Evolutionary conservation across 2,797 vertebrate species (phyloP).

Genomic region (Cheirogaleus major): DNA sequence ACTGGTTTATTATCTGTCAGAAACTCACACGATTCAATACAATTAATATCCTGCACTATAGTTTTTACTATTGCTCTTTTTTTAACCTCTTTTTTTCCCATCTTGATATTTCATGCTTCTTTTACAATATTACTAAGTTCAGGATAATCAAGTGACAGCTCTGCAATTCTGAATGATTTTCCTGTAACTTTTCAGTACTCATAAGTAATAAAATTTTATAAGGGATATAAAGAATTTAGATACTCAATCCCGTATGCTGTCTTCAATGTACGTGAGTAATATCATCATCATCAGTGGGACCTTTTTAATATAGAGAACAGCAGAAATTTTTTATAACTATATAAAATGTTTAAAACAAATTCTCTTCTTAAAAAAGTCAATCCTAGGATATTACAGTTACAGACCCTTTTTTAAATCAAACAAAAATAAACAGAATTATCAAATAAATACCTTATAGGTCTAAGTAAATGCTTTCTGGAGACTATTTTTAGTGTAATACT

Average conservation of each 20-base stretch:
- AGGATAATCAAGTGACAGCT: conserved; percentile 55
- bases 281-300: conserved; percentile 20
- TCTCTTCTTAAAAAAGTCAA: background rate
- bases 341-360: conserved; percentile 27
- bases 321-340: background rate
- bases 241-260: conserved; percentile 26
- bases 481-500: background rate
- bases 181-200: conserved; percentile 66
- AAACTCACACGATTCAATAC: conserved; percentile 23
- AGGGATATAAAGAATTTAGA: conserved; percentile 61
- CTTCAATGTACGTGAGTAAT: background rate
- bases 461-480: background rate
- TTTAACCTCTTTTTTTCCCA: conserved; percentile 42
- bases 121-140: conserved; percentile 53
- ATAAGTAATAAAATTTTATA: conserved; percentile 72
- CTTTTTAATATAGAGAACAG: background rate
- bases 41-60: conserved; percentile 72
- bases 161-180: conserved; percentile 65
- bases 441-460: background rate
- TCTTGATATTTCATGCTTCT: conserved; percentile 67
- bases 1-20: conserved; percentile 80
- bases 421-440: background rate
- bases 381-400: background rate
- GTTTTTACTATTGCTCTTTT: conserved; percentile 76
- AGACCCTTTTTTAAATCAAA: conserved; percentile 21